Evolutionary conservation across 2,797 vertebrate species (phyloP).

Genomic region (Sebastes ruberrimus): DNA sequence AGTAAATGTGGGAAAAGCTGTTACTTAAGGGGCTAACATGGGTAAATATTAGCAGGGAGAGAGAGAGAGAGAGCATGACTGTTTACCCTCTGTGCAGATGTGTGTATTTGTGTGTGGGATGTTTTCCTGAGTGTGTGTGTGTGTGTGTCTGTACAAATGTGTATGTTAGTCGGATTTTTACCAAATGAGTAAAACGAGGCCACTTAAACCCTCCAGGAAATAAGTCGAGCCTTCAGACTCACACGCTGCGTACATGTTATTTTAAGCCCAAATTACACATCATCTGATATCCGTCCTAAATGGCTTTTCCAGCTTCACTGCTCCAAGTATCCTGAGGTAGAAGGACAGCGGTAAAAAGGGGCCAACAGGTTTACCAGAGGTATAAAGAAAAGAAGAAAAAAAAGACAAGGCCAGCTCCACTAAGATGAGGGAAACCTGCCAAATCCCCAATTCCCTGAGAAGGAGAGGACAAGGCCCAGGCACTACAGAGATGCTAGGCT

Average conservation of each 20-base stretch:
- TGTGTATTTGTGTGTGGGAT: constrained; percentile 46
- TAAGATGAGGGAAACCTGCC: constrained; percentile 51
- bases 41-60: constrained; percentile 54
- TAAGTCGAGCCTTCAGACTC: constrained; percentile 41
- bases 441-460: constrained; percentile 54
- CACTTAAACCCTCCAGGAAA: constrained; percentile 60
- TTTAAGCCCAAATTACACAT: constrained; percentile 65
- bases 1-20: constrained; percentile 9
- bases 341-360: constrained; percentile 48
- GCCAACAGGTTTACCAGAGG: constrained; percentile 53
- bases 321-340: constrained; percentile 37
- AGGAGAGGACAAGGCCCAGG: constrained; percentile 29
- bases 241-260: constrained; percentile 45
- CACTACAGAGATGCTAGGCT: constrained; percentile 19
- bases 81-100: constrained; percentile 61
- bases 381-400: constrained; percentile 17
- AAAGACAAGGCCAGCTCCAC: constrained; percentile 28
- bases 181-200: constrained; percentile 54
- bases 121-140: constrained; percentile 11
- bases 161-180: constrained; percentile 43
- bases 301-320: constrained; percentile 65
- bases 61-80: background rate
- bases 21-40: constrained; percentile 28
- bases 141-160: constrained; percentile 33
- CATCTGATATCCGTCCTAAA: constrained; percentile 65